Evolutionary conservation across 2,113 vertebrate species (phyloP), one percentile per base, ranked within the genome.

Genomic region (Zosterops hypoxanthus): DNA sequence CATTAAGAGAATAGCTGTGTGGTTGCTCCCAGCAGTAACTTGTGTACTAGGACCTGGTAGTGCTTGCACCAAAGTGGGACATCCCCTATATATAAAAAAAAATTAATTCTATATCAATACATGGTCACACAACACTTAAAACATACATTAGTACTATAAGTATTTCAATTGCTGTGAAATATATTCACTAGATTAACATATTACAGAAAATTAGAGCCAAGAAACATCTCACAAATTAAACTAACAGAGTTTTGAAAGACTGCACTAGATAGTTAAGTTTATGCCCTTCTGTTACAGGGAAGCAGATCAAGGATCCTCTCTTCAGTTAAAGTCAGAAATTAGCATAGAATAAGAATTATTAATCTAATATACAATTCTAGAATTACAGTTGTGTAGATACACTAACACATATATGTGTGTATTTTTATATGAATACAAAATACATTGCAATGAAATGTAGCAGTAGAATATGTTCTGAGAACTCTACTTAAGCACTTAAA

Each of bases 21-120:
- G 99, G 97, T 99, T 99, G 97, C 99, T 99, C 92, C 99, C 99
- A 75, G 99, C 99, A 53, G 99, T 99, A 84, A 99, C 99, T 97
- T 99, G 99, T 23, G 99, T 98, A 95, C 99, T 99, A 71, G 99
- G 98, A 88, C 98, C 98, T 34, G 99, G 99, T 42, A 99, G 98
- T 36, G 99, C 98, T 98, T 99, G 99, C 81, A 99, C 99, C 96
- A 99, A 97, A 91, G 99, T 99, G 44, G 99, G 99, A 96, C 99
- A 99, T 56, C 99, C 99, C 98, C 99, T 99, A 73, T 44, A 82
- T 70, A 34, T n/a, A 33, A 97, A 95, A 98, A 97, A 46, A 96
- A 93, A 97, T 83, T 59, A 39, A 90, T 88, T 88, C 44, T 87
- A 8, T 53, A 77, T 92, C 86, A 96, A 90, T 92, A 91, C 47